Conservation (phyloP, 2,888 invertebrate species). For the Spialia ferax region DNA sequence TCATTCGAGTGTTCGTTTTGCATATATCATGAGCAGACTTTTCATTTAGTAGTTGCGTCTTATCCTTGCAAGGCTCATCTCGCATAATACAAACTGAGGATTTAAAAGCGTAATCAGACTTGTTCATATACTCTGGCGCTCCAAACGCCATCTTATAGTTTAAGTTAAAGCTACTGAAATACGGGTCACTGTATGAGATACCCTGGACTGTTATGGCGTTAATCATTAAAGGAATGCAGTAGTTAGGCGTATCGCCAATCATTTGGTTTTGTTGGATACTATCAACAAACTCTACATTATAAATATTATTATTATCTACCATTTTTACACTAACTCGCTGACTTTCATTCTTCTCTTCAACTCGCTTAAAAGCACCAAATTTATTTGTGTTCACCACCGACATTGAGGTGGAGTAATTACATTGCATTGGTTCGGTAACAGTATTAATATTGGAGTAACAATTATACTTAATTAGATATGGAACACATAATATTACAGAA, state of each 20-base stretch:
- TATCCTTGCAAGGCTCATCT: conserved; percentile 78
- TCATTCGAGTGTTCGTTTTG: conserved; percentile 78
- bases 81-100: conserved; percentile 86
- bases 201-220: conserved; percentile 88
- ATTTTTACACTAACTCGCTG: conserved; percentile 86
- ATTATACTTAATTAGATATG: conserved; percentile 87
- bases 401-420: conserved; percentile 88
- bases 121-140: conserved; percentile 86
- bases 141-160: conserved; percentile 85
- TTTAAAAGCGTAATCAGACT: conserved; percentile 88
- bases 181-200: conserved; percentile 88
- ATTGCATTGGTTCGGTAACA: conserved; percentile 88
- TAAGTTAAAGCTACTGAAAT: conserved; percentile 87
- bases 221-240: conserved; percentile 87
- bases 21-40: conserved; percentile 77
- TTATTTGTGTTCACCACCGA: conserved; percentile 86
- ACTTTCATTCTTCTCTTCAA: conserved; percentile 84
- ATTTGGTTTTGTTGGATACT: conserved; percentile 87
- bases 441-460: conserved; percentile 86
- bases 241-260: conserved; percentile 86
- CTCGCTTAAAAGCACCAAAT: conserved; percentile 87
- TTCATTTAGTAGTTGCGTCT: conserved; percentile 77
- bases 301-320: conserved; percentile 87
- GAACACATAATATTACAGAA: conserved; percentile 89
- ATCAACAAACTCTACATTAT: conserved; percentile 86